Base-by-base conservation (phyloP, 2,888 invertebrate genomes). In the Chydorus sphaericus region DNA sequence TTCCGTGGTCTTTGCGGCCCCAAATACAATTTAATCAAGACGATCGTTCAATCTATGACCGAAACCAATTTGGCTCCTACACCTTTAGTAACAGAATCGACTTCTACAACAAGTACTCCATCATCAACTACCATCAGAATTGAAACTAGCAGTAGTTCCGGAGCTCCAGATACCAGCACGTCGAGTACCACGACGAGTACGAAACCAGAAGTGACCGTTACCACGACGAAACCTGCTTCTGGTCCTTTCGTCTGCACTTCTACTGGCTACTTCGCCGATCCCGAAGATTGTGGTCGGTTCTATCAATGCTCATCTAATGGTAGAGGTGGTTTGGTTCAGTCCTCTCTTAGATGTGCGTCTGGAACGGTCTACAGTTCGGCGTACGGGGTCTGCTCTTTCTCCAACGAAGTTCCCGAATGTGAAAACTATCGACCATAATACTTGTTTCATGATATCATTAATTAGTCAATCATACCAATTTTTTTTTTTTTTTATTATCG, bases 1-100 rank as follows among this genome's bases (percentile, higher is more conserved):
- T 83, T 83, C 63, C 70, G 66, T 11, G 83, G 81, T 0, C 61
- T 65, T 0, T 84, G 84, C 62, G 65, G 63, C 6, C 73, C 72
- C 31, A 71, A 71, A 49, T 81, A 75, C 66, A 79, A 82, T 1
- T 67, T 87, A 5, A 63, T 85, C 18, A 75, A 66, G 30, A 68
- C 76, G 7, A 75, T 85, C 48, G 79, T 81, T 60, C 53, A 61
- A 0, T 62, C 65, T 18, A 59, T 70, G 31, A 66, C 59, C 23
- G 57, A 60, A 37, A 31, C 11, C 11, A 16, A 26, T 23, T 50
- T 39, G 18, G 20, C 48, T 20, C 55, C 38, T 20, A 29, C 48
- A 10, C 20, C 28, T 50, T 29, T 20, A 2, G 48, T 38, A 18
- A 56, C 52, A 11, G 29, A 30, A 18, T 31, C 39, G 16, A 18